A percentile compares a stretch with the other conserved stretches of the same genome.
phyloP scores from a whole-genome alignment of 2,113 vertebrate genomes.

The Rhabdornis inornatus region DNA sequence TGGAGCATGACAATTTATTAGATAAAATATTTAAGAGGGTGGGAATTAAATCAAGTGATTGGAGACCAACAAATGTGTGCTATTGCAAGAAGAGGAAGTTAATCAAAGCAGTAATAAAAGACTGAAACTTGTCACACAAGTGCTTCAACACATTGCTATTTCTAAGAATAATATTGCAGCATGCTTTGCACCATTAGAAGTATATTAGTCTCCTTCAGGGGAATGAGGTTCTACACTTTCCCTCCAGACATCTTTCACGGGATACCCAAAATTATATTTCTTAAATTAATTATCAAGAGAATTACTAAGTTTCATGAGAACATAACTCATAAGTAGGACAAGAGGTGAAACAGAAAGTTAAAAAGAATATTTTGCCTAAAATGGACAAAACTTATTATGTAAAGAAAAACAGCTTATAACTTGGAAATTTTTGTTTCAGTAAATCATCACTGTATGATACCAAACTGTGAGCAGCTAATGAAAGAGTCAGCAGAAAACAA shows the following conservation, averaged over 20 bases:
- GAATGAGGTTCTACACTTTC: not conserved
- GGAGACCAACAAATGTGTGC: fast-evolving
- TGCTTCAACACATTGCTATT: not conserved
- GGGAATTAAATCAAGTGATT: not conserved
- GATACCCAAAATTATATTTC: not conserved
- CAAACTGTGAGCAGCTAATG: not conserved
- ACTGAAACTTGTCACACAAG: not conserved
- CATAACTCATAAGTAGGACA: not conserved
- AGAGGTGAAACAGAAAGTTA: not conserved
- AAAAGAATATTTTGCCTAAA: not conserved
- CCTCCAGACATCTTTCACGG: not conserved
- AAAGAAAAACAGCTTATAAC: not conserved
- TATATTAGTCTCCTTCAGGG: not conserved
- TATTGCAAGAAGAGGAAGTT: not conserved
- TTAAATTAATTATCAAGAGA: not conserved
- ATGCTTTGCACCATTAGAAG: not conserved
- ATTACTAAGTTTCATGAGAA: not conserved
- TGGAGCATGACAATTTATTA: not conserved
- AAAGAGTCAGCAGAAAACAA: not conserved
- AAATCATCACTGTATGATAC: not conserved
- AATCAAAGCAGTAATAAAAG: not conserved
- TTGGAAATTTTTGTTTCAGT: not conserved
- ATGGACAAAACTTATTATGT: not conserved
- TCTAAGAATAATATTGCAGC: not conserved
- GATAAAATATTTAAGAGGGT: not conserved